phyloP scores from a whole-genome alignment of 2,797 vertebrate species.

The Pelobates cultripes region DNA sequence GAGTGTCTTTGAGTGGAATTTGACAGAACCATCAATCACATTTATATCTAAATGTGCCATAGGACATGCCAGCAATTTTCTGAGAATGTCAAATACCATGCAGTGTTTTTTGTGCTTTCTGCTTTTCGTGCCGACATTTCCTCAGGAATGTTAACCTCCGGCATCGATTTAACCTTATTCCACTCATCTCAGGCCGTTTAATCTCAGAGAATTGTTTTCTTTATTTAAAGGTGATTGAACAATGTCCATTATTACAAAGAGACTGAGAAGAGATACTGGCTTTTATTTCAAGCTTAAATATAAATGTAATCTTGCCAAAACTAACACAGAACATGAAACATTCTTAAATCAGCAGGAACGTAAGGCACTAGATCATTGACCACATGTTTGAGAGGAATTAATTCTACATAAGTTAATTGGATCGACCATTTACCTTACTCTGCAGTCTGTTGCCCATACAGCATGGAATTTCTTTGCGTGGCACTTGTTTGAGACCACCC shows the following conservation, averaged over 20 bases:
- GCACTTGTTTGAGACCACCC: conserved; percentile 32
- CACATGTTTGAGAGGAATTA: conserved; percentile 38
- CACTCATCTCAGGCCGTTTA: background rate
- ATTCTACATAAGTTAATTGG: conserved; percentile 27
- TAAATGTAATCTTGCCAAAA: conserved; percentile 28
- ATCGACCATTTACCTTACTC: conserved; percentile 19
- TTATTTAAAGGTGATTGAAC: conserved; percentile 27
- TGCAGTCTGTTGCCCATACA: conserved; percentile 22
- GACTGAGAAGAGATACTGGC: background rate
- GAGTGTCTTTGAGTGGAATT: background rate
- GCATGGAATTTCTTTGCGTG: conserved; percentile 25
- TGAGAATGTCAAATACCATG: background rate
- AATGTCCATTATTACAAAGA: conserved; percentile 19
- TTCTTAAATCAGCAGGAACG: conserved; percentile 29
- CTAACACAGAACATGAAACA: conserved; percentile 21
- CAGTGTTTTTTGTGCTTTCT: background rate
- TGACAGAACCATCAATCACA: background rate
- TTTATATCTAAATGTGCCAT: background rate
- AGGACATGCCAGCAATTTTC: background rate
- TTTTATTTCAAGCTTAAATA: conserved; percentile 3
- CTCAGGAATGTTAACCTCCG: background rate
- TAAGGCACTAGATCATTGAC: conserved; percentile 20
- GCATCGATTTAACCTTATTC: background rate
- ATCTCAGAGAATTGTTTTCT: conserved; percentile 13
- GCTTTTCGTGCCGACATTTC: background rate